phyloP scores from a whole-genome alignment of 2,113 vertebrate species.

The Cyprinodon brontotheroides region DNA sequence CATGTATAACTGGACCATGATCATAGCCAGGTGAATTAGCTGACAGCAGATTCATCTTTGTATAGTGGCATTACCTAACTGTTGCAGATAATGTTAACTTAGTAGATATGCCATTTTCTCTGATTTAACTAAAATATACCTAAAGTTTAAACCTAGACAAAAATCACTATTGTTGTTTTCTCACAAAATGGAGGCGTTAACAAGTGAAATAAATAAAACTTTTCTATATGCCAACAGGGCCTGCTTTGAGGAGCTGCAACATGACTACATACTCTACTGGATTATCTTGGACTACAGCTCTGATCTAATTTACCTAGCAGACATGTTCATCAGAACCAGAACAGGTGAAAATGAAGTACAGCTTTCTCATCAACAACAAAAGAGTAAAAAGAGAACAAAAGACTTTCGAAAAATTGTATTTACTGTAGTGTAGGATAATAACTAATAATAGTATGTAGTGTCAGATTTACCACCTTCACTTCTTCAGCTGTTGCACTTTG shows the following conservation, averaged over 20 bases:
- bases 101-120: background rate
- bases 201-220: background rate
- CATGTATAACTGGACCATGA: conserved; percentile 98
- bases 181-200: background rate
- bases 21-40: conserved; percentile 89
- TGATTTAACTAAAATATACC: background rate
- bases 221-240: conserved; percentile 78
- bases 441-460: no score
- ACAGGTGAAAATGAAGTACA: conserved; percentile 81
- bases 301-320: conserved; percentile 88
- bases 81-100: background rate
- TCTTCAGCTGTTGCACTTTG: no score
- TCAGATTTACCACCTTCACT: no score
- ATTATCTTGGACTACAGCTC: conserved; percentile 88
- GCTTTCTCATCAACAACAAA: background rate
- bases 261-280: conserved; percentile 86
- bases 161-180: background rate
- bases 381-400: background rate
- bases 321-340: conserved; percentile 90
- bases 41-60: background rate
- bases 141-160: no score
- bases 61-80: background rate
- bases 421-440: no score
- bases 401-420: background rate
- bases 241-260: conserved; percentile 95